Evolutionary conservation across 1,140 invertebrate species (phyloP).

Genomic region (Zaprionus africanus): DNA sequence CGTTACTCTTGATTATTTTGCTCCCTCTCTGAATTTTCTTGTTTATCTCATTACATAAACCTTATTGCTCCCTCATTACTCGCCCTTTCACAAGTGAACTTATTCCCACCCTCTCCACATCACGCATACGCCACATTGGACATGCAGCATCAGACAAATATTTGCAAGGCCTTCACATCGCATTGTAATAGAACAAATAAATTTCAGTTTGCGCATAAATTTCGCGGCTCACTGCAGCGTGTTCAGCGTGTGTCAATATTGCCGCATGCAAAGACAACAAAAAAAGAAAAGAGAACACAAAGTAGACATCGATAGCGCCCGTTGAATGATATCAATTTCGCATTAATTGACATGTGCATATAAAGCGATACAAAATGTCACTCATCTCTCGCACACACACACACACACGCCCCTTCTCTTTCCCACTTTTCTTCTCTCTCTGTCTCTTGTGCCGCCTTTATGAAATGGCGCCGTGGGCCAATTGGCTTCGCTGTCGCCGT

Average conservation of each 20-base stretch:
- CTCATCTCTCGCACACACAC: not conserved
- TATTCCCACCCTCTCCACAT: constrained; percentile 9
- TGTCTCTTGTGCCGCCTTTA: not conserved
- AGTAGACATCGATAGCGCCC: constrained; percentile 1
- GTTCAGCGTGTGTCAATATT: constrained; percentile 45
- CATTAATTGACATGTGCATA: constrained; percentile 61
- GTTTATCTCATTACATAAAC: not conserved
- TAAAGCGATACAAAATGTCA: constrained; percentile 42
- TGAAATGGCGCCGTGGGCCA: not conserved
- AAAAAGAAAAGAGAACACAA: constrained; percentile 24
- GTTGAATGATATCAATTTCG: constrained; percentile 52
- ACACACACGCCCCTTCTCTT: not conserved
- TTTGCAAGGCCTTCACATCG: constrained; percentile 14
- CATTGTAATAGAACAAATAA: constrained; percentile 26
- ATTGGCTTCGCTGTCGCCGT: not conserved
- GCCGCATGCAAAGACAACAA: constrained; percentile 38
- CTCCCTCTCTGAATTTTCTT: not conserved
- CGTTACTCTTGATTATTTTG: not conserved
- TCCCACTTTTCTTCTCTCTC: not conserved
- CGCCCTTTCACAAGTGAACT: not conserved
- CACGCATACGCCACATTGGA: constrained; percentile 38
- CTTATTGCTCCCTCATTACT: not conserved
- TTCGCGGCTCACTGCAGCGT: constrained; percentile 38
- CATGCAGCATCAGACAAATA: constrained; percentile 10
- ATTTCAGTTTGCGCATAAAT: constrained; percentile 42